These are phyloP conservation scores for Drosophila bunnanda DNA, from an alignment of 2,888 invertebrate genomes.

Conservation along the genomic window DNA sequence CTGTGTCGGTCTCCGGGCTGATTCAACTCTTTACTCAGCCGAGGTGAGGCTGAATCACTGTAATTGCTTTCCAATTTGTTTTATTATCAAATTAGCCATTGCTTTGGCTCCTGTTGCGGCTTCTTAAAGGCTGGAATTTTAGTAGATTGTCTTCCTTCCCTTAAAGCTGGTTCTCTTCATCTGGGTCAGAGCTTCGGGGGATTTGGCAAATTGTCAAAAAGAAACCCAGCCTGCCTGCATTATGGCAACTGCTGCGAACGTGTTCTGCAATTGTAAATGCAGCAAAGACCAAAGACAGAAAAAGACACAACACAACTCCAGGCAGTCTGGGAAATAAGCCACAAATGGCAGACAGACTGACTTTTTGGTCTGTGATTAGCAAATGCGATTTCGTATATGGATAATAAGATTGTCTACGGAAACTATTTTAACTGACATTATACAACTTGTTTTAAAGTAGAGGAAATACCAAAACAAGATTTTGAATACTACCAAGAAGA, in stretches of 20 bases:
- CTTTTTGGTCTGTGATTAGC: conserved; percentile 40
- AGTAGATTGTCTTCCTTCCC: background rate
- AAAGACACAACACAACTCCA: conserved; percentile 37
- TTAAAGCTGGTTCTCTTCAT: conserved; percentile 23
- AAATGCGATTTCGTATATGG: conserved; percentile 28
- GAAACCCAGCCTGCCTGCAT: conserved; percentile 33
- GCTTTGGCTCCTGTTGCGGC: background rate
- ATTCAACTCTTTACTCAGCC: conserved; percentile 46
- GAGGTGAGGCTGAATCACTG: conserved; percentile 50
- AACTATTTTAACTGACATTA: conserved; percentile 3
- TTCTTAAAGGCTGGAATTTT: background rate
- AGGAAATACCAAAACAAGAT: background rate
- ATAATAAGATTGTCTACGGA: conserved; percentile 24
- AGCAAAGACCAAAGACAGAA: conserved; percentile 21
- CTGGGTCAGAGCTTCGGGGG: conserved; percentile 43
- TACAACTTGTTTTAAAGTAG: background rate
- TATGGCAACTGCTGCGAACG: conserved; percentile 51
- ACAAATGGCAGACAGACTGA: conserved; percentile 37
- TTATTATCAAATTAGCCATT: background rate
- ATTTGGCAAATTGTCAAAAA: conserved; percentile 65
- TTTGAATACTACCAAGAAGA: background rate
- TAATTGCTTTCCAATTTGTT: conserved; percentile 1
- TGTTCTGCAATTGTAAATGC: conserved; percentile 54
- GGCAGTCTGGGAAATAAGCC: conserved; percentile 49
- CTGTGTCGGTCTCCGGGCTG: conserved; percentile 26